phyloP scores from a whole-genome alignment of 2,888 invertebrate genomes.

The Lasioglossum morio region DNA sequence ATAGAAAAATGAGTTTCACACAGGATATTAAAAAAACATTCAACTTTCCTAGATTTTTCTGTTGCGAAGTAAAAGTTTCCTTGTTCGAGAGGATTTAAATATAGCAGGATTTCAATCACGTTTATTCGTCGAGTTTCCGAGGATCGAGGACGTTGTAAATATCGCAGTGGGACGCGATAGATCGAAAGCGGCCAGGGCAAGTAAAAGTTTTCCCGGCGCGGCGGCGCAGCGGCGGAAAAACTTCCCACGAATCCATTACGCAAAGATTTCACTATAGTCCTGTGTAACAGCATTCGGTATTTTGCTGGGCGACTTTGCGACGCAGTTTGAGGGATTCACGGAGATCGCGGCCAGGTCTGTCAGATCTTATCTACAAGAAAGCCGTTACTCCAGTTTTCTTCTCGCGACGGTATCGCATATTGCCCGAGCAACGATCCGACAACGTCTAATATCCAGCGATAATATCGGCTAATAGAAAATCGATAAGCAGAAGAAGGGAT shows the following conservation, averaged over 20 bases:
- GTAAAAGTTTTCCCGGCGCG: background rate
- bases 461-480: constrained; percentile 22
- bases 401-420: background rate
- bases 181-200: background rate
- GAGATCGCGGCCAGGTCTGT: background rate
- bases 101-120: background rate
- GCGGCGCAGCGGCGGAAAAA: background rate
- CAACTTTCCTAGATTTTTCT: too few species aligned
- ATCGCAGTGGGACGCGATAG: background rate
- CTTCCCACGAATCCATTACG: background rate
- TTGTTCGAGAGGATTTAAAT: too few species aligned
- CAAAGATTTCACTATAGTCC: background rate
- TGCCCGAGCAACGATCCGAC: constrained; percentile 1
- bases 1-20: too few species aligned
- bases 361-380: constrained; percentile 15
- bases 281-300: background rate
- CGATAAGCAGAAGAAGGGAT: constrained; percentile 15
- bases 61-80: too few species aligned
- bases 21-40: too few species aligned
- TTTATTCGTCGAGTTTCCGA: background rate
- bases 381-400: background rate
- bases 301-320: background rate
- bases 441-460: constrained; percentile 11
- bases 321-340: background rate
- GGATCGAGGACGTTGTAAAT: background rate